Percentiles rank a stretch among this genome's conserved stretches.
These are phyloP conservation scores for Cyprinella venusta DNA, from an alignment of 2,797 vertebrate species.

Conservation along the genomic window DNA sequence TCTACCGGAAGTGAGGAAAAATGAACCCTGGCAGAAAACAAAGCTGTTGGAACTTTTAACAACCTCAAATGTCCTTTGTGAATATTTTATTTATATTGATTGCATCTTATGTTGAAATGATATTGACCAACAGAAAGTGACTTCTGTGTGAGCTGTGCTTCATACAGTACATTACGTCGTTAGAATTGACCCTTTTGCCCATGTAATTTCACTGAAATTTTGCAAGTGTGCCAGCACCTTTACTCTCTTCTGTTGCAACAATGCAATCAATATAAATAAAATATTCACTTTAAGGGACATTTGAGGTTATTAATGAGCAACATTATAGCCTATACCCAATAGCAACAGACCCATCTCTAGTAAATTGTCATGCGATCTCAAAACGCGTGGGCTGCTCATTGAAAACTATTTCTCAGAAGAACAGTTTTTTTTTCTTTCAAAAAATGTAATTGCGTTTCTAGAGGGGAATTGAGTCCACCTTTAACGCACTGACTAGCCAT, in stretches of 20 bases:
- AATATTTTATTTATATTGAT: constrained; percentile 9
- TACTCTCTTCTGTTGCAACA: not conserved
- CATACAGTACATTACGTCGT: not conserved
- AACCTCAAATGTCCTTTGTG: not conserved
- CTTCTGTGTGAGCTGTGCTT: not conserved
- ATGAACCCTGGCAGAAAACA: not conserved
- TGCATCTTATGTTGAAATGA: not conserved
- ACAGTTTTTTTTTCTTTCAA: no score
- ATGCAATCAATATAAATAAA: not conserved
- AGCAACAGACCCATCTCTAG: not conserved
- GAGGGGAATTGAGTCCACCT: no score
- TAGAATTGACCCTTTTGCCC: not conserved
- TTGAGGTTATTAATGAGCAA: not conserved
- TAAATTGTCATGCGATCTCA: not conserved
- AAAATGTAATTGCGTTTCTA: no score
- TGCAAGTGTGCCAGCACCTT: not conserved
- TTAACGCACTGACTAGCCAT: no score
- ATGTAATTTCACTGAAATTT: not conserved
- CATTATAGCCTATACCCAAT: not conserved
- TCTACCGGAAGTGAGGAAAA: not conserved
- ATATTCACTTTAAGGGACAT: not conserved
- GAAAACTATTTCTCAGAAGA: no score
- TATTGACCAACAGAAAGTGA: not conserved
- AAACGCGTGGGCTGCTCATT: not conserved
- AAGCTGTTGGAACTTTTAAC: not conserved